Base-by-base conservation (phyloP, 92 coral and sea anemone species). In the Umimayanthus kanabou region DNA sequence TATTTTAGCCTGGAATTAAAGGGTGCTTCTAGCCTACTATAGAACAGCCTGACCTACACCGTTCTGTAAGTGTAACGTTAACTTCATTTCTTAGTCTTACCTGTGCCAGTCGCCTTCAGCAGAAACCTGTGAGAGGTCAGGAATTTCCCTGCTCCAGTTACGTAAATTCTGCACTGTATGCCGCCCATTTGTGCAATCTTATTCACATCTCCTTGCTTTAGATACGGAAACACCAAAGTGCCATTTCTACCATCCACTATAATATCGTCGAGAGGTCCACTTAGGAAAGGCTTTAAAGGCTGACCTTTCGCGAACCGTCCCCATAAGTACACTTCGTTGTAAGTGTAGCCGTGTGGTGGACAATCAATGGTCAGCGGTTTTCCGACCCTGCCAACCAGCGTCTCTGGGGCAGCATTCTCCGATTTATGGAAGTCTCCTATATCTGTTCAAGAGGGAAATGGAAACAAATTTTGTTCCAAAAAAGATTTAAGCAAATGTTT, bases 311-410 rank as follows among this genome's bases (percentile, higher is more conserved):
- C 9, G 20, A 78, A 78, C 33, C 66, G 82, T 33, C 82, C 82
- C 82, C 82, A 78, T 23, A 25, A 3, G 26, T 78, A 78, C 39
- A 49, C 40, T 30, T 78, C 82, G n/a, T 49, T 78, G 65, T 78
- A 78, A 11, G 82, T 78, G 67, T 47, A 25, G 23, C 82, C 82
- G 22, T 78, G 82, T 28, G 82, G 40, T n/a, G 82, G 82, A 9
- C 82, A 78, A 5, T 49, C 23, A 6, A 78, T 49, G 22, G 67
- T 78, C 64, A 78, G 82, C 40, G 82, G 82, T 78, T 78, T 78
- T 15, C 82, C 82, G 13, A 78, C 82, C 28, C 39, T 78, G 20
- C n/a, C 82, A 49, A 25, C 43, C 22, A 78, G 40, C 13, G 25
- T 11, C 23, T 78, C 82, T 2, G 82, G 82, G 18, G 4, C 40